phyloP scores from a whole-genome alignment of 2,797 vertebrate species.

The Notamacropus eugenii region DNA sequence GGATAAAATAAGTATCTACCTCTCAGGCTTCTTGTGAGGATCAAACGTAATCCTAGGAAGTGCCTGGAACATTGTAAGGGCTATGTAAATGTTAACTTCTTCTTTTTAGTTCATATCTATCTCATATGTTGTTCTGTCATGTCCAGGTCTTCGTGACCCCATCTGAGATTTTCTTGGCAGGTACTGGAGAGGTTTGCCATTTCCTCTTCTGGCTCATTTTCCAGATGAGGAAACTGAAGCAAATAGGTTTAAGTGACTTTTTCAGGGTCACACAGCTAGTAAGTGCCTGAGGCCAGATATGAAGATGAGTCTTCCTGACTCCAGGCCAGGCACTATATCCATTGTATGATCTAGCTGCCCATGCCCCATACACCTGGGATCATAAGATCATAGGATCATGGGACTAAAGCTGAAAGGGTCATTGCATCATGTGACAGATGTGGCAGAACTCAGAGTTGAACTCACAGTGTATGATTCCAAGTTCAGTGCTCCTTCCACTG shows the following conservation, averaged over 20 bases:
- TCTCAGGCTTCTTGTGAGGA: neutral
- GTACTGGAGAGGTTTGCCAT: no score
- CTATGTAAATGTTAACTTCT: neutral
- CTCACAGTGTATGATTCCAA: neutral
- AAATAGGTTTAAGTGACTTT: neutral
- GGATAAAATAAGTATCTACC: neutral
- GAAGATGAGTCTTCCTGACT: neutral
- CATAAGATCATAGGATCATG: neutral
- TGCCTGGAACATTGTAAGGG: neutral
- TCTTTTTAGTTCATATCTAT: neutral
- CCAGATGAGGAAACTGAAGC: neutral
- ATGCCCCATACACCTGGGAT: neutral
- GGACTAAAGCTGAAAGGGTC: neutral
- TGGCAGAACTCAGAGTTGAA: neutral
- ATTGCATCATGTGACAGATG: slow-evolving; percentile 3
- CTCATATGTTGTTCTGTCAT: no score
- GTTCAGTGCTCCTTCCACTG: neutral
- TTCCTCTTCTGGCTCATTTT: neutral
- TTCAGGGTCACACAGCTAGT: no score
- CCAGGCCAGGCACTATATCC: neutral
- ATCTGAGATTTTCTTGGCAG: neutral
- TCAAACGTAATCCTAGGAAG: no score
- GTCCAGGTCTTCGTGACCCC: neutral
- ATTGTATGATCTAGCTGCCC: neutral
- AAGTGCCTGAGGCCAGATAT: neutral